Evolutionary conservation across 2,888 invertebrate species (phyloP), one percentile per base, ranked within the genome.

Genomic region (Pheosia gnoma): DNA sequence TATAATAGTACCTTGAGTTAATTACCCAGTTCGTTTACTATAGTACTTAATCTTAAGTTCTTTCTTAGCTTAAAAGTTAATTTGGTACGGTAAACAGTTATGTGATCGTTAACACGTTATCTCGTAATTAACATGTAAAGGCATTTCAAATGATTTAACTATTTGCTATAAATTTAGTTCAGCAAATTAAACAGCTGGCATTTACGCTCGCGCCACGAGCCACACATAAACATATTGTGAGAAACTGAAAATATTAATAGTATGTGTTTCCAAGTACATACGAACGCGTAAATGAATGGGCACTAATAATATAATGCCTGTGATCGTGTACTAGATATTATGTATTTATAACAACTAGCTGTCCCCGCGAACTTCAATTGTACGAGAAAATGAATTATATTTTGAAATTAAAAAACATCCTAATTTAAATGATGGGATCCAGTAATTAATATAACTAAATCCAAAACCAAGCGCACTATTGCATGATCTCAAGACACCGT

Each of bases 81-180:
- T n/a, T n/a, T 10, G 43, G 4, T 43, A 8, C 43, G 10, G 8
- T 45, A n/a, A 47, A 47, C 47, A 11, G 47, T 47, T 47, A 47
- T 6, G n/a, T 5, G 11, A 47, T 47, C 47, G 47, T 47, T 47
- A 47, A 47, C n/a, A 43, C 47, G 47, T 47, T 47, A 11, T 4
- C n/a, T 47, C 11, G 47, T 47, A 5, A 47, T 47, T 47, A 43
- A 9, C 4, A n/a, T 11, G 47, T 6, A n/a, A n/a, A 47, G 5
- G 47, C 11, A n/a, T 47, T 4, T 8, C 43, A 43, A 43, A 43
- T 9, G 4, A 4, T n/a, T 47, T n/a, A 51, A 8, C 25, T 25
- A 37, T 53, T 38, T 11, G 37, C 53, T 37, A 38, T 53, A 53
- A 51, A 37, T 53, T 53, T 36, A 53, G 53, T 36, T 36, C 53